phyloP scores from a whole-genome alignment of 1,140 invertebrate genomes.

The Penaeus vannamei region DNA sequence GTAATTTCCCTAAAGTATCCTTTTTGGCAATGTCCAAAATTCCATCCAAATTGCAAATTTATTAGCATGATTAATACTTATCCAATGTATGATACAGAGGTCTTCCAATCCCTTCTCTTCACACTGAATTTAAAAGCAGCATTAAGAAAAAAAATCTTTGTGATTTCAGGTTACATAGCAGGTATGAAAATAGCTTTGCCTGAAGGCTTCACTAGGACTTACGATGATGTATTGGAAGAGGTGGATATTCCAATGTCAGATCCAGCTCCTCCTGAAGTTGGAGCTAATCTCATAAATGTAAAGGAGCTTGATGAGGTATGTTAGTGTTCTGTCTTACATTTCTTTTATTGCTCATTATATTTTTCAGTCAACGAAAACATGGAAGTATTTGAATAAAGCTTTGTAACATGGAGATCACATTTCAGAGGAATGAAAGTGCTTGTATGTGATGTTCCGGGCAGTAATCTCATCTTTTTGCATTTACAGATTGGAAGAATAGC shows the following conservation, averaged over 20 bases:
- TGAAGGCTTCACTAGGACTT: conserved; percentile 81
- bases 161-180: conserved; percentile 66
- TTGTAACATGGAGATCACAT: background rate
- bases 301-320: conserved; percentile 83
- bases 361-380: no score
- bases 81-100: no score
- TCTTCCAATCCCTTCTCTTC: no score
- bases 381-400: no score
- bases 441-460: background rate
- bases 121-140: no score
- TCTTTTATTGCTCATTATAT: no score
- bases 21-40: no score
- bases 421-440: no score
- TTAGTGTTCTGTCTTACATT: conserved; percentile 28
- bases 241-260: conserved; percentile 87
- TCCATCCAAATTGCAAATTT: no score
- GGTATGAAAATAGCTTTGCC: conserved; percentile 82
- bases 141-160: no score
- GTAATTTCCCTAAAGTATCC: no score
- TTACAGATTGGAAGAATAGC: conserved; percentile 84
- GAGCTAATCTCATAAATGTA: conserved; percentile 81
- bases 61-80: no score
- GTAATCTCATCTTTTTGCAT: background rate
- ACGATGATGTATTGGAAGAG: conserved; percentile 84
- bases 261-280: conserved; percentile 77